phyloP scores from a whole-genome alignment of 35 echinoderm and acorn worm genomes.

The Hemicentrotus pulcherrimus region DNA sequence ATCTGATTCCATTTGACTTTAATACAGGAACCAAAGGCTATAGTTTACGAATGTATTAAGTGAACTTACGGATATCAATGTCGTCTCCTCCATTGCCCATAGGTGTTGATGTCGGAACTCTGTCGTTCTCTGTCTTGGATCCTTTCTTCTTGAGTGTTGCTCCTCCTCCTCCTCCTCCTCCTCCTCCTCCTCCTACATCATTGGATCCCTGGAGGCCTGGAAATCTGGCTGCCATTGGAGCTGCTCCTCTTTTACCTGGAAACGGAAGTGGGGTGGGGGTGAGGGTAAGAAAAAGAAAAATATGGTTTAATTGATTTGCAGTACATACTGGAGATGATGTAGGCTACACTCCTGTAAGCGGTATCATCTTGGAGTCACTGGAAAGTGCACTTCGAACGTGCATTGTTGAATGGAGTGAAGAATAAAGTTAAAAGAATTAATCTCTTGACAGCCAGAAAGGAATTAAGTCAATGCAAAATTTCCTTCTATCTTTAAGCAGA shows the following conservation, averaged over 20 bases:
- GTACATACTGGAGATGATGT: too few species aligned
- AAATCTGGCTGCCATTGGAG: conserved; percentile 29
- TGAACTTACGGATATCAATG: not conserved
- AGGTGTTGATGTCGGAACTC: not conserved
- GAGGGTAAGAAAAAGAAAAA: too few species aligned
- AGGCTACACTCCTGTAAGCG: too few species aligned
- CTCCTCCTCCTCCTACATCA: not conserved
- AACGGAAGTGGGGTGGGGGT: not conserved
- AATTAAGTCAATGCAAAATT: too few species aligned
- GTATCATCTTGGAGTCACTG: too few species aligned
- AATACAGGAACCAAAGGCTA: not conserved
- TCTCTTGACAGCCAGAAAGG: too few species aligned
- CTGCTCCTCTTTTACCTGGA: not conserved
- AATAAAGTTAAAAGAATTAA: too few species aligned
- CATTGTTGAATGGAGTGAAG: too few species aligned
- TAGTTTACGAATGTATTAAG: not conserved
- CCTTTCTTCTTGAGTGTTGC: not conserved
- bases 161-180: not conserved
- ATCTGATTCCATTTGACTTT: too few species aligned
- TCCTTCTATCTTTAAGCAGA: too few species aligned
- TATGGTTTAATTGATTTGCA: too few species aligned
- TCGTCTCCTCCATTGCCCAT: not conserved
- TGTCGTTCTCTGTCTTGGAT: not conserved
- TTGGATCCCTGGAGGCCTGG: not conserved
- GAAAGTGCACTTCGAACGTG: too few species aligned